Evolutionary conservation across 2,797 vertebrate genomes (phyloP).

Genomic region (Margarornis squamiger): DNA sequence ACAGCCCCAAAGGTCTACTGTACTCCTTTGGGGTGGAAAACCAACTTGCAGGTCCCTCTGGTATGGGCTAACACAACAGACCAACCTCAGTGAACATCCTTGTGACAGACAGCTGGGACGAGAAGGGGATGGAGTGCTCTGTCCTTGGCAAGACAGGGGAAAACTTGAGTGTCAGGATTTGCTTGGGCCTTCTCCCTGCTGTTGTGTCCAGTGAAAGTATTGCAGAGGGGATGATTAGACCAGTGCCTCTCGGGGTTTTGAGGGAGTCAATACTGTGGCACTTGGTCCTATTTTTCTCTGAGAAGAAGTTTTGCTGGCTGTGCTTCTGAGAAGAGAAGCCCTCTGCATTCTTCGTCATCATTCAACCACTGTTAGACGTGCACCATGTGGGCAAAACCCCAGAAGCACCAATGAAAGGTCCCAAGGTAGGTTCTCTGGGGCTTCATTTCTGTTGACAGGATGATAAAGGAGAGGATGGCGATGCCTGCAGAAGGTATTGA

Average conservation of each 20-base stretch:
- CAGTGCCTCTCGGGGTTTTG: background rate
- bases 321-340: background rate
- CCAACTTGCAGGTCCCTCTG: background rate
- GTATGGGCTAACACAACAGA: accelerated
- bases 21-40: background rate
- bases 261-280: background rate
- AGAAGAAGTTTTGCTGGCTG: background rate
- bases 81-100: accelerated
- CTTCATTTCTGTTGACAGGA: background rate
- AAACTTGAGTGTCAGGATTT: background rate
- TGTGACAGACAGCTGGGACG: background rate
- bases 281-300: background rate
- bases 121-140: background rate
- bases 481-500: background rate
- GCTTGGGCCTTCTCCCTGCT: accelerated
- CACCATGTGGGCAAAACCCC: background rate
- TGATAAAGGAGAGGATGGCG: background rate
- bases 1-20: background rate
- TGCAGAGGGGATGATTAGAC: background rate
- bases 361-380: background rate
- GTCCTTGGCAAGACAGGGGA: background rate
- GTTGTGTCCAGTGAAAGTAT: background rate
- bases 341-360: background rate
- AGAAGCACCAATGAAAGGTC: background rate
- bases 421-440: background rate